Conservation (phyloP, 2,888 invertebrate species). For the Eudasyphora cyanicolor region DNA sequence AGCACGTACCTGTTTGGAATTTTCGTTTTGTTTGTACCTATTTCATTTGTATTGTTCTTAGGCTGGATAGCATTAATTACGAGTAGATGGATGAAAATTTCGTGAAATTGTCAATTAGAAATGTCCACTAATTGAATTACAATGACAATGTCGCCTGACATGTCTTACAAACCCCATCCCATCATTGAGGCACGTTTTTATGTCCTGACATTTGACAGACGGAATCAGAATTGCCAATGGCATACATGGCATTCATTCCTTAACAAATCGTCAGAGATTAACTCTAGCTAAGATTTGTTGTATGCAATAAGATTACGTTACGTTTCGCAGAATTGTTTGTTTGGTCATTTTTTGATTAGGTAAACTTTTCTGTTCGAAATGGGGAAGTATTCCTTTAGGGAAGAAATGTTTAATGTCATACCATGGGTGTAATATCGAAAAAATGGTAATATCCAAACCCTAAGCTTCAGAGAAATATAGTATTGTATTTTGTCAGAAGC, state of each 20-base stretch:
- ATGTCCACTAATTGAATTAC: slow-evolving; percentile 43
- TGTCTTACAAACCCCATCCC: neutral
- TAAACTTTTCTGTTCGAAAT: no score
- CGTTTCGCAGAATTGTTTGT: no score
- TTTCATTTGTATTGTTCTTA: no score
- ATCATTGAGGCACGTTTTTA: neutral
- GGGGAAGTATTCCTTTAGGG: no score
- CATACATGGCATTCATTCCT: no score
- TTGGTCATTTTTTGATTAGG: no score
- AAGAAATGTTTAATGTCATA: no score
- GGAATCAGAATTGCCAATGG: slow-evolving; percentile 23
- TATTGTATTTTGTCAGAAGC: no score
- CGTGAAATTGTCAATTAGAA: slow-evolving; percentile 42
- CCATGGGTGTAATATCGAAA: no score
- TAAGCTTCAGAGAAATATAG: no score
- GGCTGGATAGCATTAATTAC: slow-evolving; percentile 46
- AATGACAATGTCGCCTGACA: slow-evolving; percentile 1
- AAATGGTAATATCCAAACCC: no score
- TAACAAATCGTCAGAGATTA: slow-evolving; percentile 40
- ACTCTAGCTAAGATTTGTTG: slow-evolving; percentile 41
- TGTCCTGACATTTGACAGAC: neutral
- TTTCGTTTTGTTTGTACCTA: neutral
- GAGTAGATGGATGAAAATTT: slow-evolving; percentile 9
- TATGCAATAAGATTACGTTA: slow-evolving; percentile 24
- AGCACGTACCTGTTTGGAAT: neutral